Evolutionary conservation across 1,140 invertebrate genomes (phyloP), one percentile per base, ranked within the genome.

Genomic region (Philotrypesis tridentata): DNA sequence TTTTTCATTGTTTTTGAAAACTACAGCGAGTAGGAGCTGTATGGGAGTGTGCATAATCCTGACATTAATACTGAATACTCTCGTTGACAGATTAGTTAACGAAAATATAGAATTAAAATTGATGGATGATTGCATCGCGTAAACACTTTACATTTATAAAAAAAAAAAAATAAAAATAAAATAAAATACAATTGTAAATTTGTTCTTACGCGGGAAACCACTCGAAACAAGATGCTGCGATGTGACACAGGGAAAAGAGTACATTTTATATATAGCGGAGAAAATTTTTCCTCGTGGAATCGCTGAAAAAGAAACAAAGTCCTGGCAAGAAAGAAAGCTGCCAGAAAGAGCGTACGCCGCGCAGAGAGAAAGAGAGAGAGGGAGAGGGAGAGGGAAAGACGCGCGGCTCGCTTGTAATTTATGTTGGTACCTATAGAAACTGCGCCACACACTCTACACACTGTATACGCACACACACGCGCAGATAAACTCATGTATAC

Each of bases 331-430:
- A 77, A 78, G 25, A 55, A 27, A 68, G 48, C 40, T 79, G 65
- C 43, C 68, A 77, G 61, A 76, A 33, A 27, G 25, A 40, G n/a
- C 27, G n/a, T 5, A 63, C 29, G 25, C 23, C 23, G n/a, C 9
- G 27, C 3, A n/a, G n/a, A n/a, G n/a, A 27, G 73, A 37, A 8
- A 23, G 55, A 63, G 48, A 2, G 72, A 61, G 48, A 14, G 25
- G 29, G 9, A 61, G 6, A 37, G 40, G 5, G 33, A 2, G 33
- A 48, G 23, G 27, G 70, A 29, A 78, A 82, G 61, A 68, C 83
- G 84, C 76, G 79, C 78, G 67, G 63, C 70, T 84, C 33, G 81
- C 61, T 84, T 81, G 87, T 88, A 83, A 89, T 89, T 89, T 89
- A 89, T 89, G 87, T 89, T 86, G 87, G 86, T 43, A 48, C 80